A percentile compares a stretch with the other conserved stretches of the same genome.
Conservation (phyloP, 2,888 invertebrate genomes). For the Chrysolina americana region DNA sequence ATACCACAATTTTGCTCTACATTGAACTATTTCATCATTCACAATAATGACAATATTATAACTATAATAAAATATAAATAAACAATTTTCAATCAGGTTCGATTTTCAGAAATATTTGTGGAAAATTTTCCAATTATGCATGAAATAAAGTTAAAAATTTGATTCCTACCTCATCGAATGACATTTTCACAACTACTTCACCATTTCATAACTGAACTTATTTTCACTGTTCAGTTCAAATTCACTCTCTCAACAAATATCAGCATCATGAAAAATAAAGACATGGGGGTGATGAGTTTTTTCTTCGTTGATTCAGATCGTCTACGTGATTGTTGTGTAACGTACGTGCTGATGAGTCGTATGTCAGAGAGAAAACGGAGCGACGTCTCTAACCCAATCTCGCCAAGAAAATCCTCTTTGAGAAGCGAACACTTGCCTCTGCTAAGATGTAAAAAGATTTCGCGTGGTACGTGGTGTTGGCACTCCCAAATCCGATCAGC, state of each 20-base stretch:
- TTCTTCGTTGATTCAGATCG: constrained; percentile 26
- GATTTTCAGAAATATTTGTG: no score
- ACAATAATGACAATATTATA: no score
- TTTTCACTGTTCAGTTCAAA: constrained; percentile 37
- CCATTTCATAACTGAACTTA: background rate
- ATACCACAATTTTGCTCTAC: no score
- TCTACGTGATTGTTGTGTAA: constrained; percentile 38
- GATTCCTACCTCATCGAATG: no score
- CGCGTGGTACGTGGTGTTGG: constrained; percentile 43
- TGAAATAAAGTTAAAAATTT: no score
- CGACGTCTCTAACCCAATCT: constrained; percentile 40
- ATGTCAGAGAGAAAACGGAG: constrained; percentile 38
- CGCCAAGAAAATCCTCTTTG: constrained; percentile 46
- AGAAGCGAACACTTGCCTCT: constrained; percentile 46
- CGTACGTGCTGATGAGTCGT: constrained; percentile 45
- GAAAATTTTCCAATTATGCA: no score
- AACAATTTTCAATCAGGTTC: no score
- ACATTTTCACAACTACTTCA: no score
- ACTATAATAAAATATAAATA: no score
- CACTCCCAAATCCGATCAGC: constrained; percentile 45
- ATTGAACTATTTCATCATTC: no score
- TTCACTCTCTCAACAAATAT: constrained; percentile 36
- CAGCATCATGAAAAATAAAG: constrained; percentile 43
- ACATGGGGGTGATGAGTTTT: constrained; percentile 41
- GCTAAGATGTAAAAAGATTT: constrained; percentile 42